Evolutionary conservation across 2,888 invertebrate genomes (phyloP).

Genomic region (Phaonia tiefii): DNA sequence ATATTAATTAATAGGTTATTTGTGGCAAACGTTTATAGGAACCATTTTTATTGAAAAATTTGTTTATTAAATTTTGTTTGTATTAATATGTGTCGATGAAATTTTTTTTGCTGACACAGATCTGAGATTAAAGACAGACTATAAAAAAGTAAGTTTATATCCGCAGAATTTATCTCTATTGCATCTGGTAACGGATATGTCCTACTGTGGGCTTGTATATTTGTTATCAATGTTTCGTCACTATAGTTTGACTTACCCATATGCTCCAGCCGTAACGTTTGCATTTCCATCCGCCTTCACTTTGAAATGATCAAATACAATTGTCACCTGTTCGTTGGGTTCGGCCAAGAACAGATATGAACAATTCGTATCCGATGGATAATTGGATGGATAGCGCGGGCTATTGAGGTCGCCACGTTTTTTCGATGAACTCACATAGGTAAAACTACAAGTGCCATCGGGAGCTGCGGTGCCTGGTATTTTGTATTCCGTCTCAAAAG

Average conservation of each 20-base stretch:
- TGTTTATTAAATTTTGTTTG: no score
- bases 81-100: no score
- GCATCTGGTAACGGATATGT: no score
- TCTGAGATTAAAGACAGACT: no score
- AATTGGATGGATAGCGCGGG: slow-evolving; percentile 97
- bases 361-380: slow-evolving; percentile 97
- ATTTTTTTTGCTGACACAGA: no score
- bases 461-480: slow-evolving; percentile 97
- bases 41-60: no score
- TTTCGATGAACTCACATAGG: slow-evolving; percentile 92
- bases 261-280: slow-evolving; percentile 88
- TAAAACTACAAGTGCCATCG: slow-evolving; percentile 94
- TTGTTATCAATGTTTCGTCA: no score
- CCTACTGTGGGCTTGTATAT: no score
- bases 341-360: slow-evolving; percentile 94
- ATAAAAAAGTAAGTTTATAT: no score
- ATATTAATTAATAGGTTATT: no score
- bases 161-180: no score
- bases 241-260: slow-evolving; percentile 85
- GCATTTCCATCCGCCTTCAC: slow-evolving; percentile 88
- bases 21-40: no score
- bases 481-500: slow-evolving; percentile 89
- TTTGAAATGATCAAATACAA: slow-evolving; percentile 95
- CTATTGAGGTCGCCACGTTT: slow-evolving; percentile 97
- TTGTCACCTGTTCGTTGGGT: slow-evolving; percentile 93